Base-by-base conservation (phyloP, 37 sponge, comb jelly and placozoan species). In the Cliona cf. orientalis region DNA sequence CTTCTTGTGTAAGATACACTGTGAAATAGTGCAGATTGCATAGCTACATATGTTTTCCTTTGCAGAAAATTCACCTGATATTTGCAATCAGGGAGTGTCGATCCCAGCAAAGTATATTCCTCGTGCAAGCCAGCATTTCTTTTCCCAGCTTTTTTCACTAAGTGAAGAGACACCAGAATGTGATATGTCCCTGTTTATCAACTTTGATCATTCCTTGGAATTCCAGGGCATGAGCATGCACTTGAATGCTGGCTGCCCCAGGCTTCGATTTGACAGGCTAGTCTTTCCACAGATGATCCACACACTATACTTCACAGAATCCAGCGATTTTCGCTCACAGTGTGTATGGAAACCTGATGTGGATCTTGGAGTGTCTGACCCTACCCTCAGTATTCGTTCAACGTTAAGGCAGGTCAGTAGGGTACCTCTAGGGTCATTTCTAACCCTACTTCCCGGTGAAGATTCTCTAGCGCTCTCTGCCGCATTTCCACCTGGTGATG, bases 171-270 rank as follows among this genome's bases (percentile, higher is more conserved):
- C 69, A 23, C 39, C n/a, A 4, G 28, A 56, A 26, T 81, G 81
- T 81, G 58, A 31, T 2, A n/a, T 70, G 2, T 59, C 69, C 25
- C 62, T 62, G 25, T 81, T 81, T 62, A 23, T 81, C 26, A 69
- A 28, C 42, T 22, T 81, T 1, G 61, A 69, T 40, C 23, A 37
- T 62, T 4, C 58, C 4, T 26, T 38, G n/a, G 32, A 3, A 4
- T 25, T 55, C 21, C 74, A 56, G 23, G 74, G 74, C 2, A 34
- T 73, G 22, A 73, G 74, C 32, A 25, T 73, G 33, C 34, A 55
- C 33, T 21, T 49, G 35, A 49, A 73, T 36, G 14, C 14, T 11
- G 64, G 46, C 11, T 76, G 77, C 39, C 77, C 64, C 22, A 23
- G 42, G 33, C 41, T 76, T 40, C 23, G 2, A 5, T 43, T 76